These are phyloP conservation scores for Cyanistes caeruleus DNA, from an alignment of 2,113 vertebrate species.

Conservation along the genomic window DNA sequence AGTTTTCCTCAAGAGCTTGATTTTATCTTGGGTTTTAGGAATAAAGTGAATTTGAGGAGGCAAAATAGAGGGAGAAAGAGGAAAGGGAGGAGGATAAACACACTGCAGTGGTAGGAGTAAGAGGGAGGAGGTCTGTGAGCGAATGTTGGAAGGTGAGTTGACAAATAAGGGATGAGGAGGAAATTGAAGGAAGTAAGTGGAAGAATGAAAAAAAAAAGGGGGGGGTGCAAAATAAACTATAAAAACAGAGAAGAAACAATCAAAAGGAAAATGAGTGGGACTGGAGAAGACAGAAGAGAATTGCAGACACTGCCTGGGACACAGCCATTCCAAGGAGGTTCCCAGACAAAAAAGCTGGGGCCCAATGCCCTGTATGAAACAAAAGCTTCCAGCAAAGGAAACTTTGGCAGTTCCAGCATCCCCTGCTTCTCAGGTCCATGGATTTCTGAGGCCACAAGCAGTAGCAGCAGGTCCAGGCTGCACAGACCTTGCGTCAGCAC, in stretches of 20 bases:
- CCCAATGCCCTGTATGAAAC: rapidly evolving
- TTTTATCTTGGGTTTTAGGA: background rate
- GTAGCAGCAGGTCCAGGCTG: background rate
- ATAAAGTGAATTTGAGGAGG: background rate
- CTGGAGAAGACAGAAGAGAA: background rate
- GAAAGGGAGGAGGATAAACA: background rate
- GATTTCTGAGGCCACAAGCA: background rate
- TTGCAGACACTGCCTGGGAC: background rate
- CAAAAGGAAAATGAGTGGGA: background rate
- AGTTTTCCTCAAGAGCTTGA: background rate
- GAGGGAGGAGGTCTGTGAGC: background rate
- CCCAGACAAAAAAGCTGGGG: background rate
- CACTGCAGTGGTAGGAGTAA: background rate
- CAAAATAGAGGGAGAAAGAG: background rate
- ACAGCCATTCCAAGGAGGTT: background rate
- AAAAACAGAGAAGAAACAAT: background rate
- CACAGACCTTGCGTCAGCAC: constrained; percentile 14
- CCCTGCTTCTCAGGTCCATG: background rate
- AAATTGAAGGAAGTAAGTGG: background rate
- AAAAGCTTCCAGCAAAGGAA: background rate
- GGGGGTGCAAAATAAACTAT: background rate
- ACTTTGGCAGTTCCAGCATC: background rate
- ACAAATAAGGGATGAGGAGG: background rate
- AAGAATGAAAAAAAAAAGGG: background rate
- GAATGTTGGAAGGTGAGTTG: background rate